Evolutionary conservation across 2,888 invertebrate genomes (phyloP), one percentile per base, ranked within the genome.

Genomic region (Halictus quadricinctus): DNA sequence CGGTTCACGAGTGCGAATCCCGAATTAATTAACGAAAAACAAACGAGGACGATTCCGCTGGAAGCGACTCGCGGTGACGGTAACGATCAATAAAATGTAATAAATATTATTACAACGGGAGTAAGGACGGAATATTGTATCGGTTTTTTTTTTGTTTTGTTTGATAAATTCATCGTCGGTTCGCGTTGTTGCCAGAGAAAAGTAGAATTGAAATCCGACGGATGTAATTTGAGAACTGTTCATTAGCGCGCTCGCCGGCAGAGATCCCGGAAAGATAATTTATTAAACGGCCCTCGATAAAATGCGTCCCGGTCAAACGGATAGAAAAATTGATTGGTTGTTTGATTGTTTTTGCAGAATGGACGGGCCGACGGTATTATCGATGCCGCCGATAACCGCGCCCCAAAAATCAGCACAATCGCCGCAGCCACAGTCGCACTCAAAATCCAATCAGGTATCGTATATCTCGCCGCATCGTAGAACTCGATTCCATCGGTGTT

Each of bases 381-480:
- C 93, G 82, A 95, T 96, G 91, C 92, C 95, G 95, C 86, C 94
- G 95, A 87, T 95, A 95, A 88, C 91, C 95, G 12, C 91, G 95
- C 77, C 95, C 95, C 92, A 94, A 95, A 69, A 91, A 92, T 95
- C 95, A 86, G 90, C 95, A 15, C 95, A 95, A 80, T 95, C 93
- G 70, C 89, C 93, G 58, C 93, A 92, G 85, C 92, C 93, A 82
- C 96, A 96, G 91, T 93, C 95, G 76, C 95, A 94, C 88, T 94
- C 95, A 58, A 96, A 96, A 94, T 96, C 96, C 18, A 96, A 96
- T 92, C 96, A 96, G 95, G 96, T 96, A 94, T 82, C 79, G 84
- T 58, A 29, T 72, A 36, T 54, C 58, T 54, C 69, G 50, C 60
- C 50, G 66, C 76, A 46, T 54, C 69, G 50, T 74, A 64, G 18